Conservation (phyloP, 2,113 vertebrate genomes). For the Chrysochloris asiatica region DNA sequence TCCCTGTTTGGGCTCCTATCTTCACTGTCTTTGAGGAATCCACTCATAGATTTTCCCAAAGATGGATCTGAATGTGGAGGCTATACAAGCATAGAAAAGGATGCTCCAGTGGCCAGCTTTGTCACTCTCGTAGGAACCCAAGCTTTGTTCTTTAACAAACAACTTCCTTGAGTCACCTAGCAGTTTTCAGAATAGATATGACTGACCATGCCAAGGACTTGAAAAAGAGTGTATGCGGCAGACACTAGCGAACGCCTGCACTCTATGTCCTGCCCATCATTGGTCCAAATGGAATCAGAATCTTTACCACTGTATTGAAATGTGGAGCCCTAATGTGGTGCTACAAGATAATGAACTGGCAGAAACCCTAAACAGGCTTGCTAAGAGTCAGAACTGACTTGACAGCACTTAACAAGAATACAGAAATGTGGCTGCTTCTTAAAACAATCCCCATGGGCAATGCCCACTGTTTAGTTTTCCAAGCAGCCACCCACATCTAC, state of each 20-base stretch:
- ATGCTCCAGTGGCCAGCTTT: background rate
- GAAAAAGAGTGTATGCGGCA: background rate
- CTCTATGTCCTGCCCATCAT: background rate
- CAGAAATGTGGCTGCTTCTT: background rate
- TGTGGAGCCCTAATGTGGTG: too few species aligned
- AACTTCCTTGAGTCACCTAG: conserved; percentile 30
- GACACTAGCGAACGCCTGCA: background rate
- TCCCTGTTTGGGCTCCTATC: background rate
- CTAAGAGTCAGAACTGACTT: too few species aligned
- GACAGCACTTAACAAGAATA: too few species aligned
- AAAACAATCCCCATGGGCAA: background rate
- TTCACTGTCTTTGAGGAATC: background rate
- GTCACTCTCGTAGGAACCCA: background rate
- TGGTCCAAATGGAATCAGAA: background rate
- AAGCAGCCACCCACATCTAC: background rate
- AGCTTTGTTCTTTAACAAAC: conserved; percentile 41
- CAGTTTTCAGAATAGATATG: background rate
- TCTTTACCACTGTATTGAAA: background rate
- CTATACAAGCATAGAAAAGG: conserved; percentile 32
- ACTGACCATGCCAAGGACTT: background rate
- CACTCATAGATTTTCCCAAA: background rate
- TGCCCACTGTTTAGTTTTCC: background rate
- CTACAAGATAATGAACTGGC: too few species aligned
- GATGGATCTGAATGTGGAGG: conserved; percentile 8
- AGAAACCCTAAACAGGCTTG: too few species aligned